Evolutionary conservation across 1,140 invertebrate genomes (phyloP).

Genomic region (Ips nitidus): DNA sequence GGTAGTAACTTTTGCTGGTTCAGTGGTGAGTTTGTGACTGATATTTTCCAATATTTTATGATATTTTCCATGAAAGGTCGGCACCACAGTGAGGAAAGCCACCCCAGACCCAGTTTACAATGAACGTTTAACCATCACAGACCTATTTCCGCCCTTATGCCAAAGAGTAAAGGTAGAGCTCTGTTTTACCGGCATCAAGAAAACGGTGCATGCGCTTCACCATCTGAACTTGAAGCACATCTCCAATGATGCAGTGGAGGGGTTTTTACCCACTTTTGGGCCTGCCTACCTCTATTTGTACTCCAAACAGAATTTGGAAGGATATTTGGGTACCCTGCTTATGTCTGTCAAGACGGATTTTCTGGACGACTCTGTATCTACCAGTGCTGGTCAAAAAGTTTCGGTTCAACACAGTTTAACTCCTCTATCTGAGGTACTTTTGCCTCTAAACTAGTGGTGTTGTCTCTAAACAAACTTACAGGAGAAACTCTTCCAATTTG

Average conservation of each 20-base stretch:
- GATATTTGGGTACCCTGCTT: conserved; percentile 61
- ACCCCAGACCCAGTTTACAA: conserved; percentile 52
- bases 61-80: conserved; percentile 44
- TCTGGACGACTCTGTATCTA: conserved; percentile 42
- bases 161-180: conserved; percentile 54
- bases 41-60: neutral
- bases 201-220: conserved; percentile 26
- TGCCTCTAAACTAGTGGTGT: no score
- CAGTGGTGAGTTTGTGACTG: conserved; percentile 44
- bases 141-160: conserved; percentile 56
- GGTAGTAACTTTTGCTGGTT: conserved; percentile 53
- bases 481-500: conserved; percentile 32
- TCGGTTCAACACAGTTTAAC: conserved; percentile 14
- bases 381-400: conserved; percentile 12
- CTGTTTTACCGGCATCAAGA: conserved; percentile 34
- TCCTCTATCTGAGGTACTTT: conserved; percentile 6
- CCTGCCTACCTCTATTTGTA: conserved; percentile 75
- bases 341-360: conserved; percentile 59
- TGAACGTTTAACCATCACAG: conserved; percentile 55
- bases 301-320: conserved; percentile 54
- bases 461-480: neutral
- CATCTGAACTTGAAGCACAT: conserved; percentile 53
- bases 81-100: conserved; percentile 51
- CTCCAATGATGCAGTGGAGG: conserved; percentile 44
- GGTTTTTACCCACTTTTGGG: conserved; percentile 72